Base-by-base conservation (phyloP, 2,797 vertebrate species). In the Selene dorsalis region DNA sequence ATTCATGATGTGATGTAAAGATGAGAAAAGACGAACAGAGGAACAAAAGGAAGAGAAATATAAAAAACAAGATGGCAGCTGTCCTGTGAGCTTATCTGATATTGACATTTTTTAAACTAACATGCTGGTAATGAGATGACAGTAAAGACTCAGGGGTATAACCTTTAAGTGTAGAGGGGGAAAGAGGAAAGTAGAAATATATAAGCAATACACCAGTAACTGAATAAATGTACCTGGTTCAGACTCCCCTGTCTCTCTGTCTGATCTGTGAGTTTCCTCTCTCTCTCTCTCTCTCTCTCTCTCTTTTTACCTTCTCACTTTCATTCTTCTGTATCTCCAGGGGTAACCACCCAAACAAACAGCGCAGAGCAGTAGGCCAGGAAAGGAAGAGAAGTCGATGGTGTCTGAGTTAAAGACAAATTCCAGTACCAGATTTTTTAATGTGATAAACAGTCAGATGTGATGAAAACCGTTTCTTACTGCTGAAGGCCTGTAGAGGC, bases 281-380 rank as follows among this genome's bases (percentile, higher is more conserved):
- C 30, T 32, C 30, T 20, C 11, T 69, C n/a, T 35, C 6, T 18
- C 1, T 8, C 9, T 7, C 32, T 35, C 7, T 8, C 16, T 45
- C 6, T 45, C 4, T 5, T 12, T 66, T 50, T 59, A 39, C 43
- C 41, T 35, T 48, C n/a, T 64, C 13, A 18, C 14, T 41, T 65
- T 53, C 17, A 35, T 35, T 67, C 10, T 60, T 67, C 28, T 53
- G 20, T 26, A n/a, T 72, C 20, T 60, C 63, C 50, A n/a, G 57
- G 10, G 75, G 80, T 76, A 85, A 89, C 85, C 32, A 3, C 20
- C 71, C 74, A 84, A 91, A 92, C 86, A 91, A 90, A 88, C 84
- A 91, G 73, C 73, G 83, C 80, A 88, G 47, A 88, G 41, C 69
- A 81, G 63, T 75, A 41, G 80, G 71, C 73, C 74, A 84, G 66